A percentile compares a stretch with the other conserved stretches of the same genome.
Evolutionary conservation across 2,888 invertebrate genomes (phyloP).

Genomic region (Zaprionus obscuricornis): DNA sequence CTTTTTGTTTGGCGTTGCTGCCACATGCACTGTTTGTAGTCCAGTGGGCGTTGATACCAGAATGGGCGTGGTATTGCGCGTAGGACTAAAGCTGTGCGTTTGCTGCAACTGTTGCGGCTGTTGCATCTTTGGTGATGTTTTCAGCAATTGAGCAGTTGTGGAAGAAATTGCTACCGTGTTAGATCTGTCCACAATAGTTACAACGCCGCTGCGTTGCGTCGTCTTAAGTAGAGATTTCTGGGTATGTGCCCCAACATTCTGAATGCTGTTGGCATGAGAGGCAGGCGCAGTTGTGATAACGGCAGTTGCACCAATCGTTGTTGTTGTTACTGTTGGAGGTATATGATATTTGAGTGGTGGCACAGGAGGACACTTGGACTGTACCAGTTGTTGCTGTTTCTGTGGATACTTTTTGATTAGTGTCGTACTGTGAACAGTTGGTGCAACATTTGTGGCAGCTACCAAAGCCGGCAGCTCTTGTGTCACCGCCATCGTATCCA

Average conservation of each 20-base stretch:
- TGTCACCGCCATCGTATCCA: slow-evolving; percentile 7
- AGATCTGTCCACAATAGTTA: slow-evolving; percentile 42
- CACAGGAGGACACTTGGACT: slow-evolving; percentile 72
- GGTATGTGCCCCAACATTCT: slow-evolving; percentile 20
- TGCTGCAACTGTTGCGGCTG: slow-evolving; percentile 14
- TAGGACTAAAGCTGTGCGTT: slow-evolving; percentile 30
- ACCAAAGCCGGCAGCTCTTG: slow-evolving; percentile 74
- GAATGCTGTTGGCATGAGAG: background rate
- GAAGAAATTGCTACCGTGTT: slow-evolving; percentile 2
- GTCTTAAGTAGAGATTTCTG: slow-evolving; percentile 76
- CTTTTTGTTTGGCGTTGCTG: slow-evolving; percentile 71
- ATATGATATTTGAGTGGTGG: slow-evolving; percentile 80
- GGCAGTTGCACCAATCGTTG: slow-evolving; percentile 1
- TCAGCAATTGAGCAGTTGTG: slow-evolving; percentile 26
- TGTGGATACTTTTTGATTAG: slow-evolving; percentile 47
- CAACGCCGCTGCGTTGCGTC: slow-evolving; percentile 46
- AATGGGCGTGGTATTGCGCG: slow-evolving; percentile 75
- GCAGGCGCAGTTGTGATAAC: slow-evolving; percentile 22
- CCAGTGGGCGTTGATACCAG: slow-evolving; percentile 81
- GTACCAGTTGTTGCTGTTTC: slow-evolving; percentile 36
- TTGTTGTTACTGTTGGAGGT: slow-evolving; percentile 44
- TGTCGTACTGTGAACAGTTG: slow-evolving; percentile 8
- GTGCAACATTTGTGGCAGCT: slow-evolving; percentile 54
- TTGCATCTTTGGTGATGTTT: slow-evolving; percentile 27
- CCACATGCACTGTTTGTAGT: slow-evolving; percentile 82